Evolutionary conservation across 2,113 vertebrate species (phyloP), one percentile per base, ranked within the genome.

Genomic region (Aldabrachelys gigantea): DNA sequence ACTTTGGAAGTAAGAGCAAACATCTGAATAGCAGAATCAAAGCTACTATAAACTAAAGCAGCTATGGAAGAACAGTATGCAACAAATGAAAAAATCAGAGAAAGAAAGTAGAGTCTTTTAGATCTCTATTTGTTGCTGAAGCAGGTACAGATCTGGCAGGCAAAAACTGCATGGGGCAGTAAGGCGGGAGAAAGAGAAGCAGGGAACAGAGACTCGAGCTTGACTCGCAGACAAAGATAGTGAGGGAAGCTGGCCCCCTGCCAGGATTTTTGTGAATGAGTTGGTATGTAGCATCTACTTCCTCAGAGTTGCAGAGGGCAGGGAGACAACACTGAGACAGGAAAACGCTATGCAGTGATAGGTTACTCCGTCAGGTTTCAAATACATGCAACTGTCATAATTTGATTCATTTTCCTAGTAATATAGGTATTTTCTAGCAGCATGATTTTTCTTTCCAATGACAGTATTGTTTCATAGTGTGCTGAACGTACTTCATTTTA

Each of bases 251-350:
- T 95, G 95, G 98, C 97, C 88, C 81, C 50, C 49, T 0, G 83
- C 95, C 97, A 97, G 86, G 82, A 38, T 41, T 97, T 97, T 91
- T 97, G 90, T 98, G 97, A 98, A 97, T 98, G 97, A 94, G 88
- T 89, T 95, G 90, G 94, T 96, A 89, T 95, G 94, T 91, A 82
- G 57, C 22, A 79, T 91, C 89, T 87, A 87, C 88, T 98, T 97
- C 96, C 89, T 96, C 89, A 9, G 65, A 91, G 94, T 96, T 98
- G 91, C 96, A 80, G 44, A 54, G 83, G 76, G 93, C 76, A 90
- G 95, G 89, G 62, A n/a, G 91, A 89, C 79, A 87, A 81, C 85
- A 59, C 47, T 13, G 31, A 4, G 5, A 84, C 57, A 95, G 89
- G 96, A 85, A 94, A 97, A 93, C 84, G 87, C 87, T 94, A 12